A percentile compares a stretch with the other conserved stretches of the same genome.
Conservation (phyloP, 2,113 vertebrate species). For the Leucoraja erinaceus region DNA sequence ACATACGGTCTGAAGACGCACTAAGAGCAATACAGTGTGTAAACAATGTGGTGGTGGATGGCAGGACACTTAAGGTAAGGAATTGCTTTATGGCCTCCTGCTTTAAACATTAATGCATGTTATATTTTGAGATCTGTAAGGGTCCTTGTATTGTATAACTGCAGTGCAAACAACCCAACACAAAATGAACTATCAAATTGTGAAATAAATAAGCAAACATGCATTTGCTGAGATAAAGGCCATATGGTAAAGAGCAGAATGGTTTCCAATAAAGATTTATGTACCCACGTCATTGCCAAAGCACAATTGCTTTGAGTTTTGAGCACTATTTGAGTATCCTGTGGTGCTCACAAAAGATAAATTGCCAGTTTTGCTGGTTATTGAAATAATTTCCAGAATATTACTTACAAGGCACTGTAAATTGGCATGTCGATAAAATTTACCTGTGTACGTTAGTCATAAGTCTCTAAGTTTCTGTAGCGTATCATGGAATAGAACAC, state of each 20-base stretch:
- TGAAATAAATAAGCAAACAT: background rate
- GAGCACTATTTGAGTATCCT: background rate
- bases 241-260: background rate
- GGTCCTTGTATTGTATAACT: background rate
- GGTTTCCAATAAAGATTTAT: background rate
- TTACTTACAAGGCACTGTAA: background rate
- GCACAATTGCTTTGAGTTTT: background rate
- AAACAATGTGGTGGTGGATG: conserved; percentile 97
- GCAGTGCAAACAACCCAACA: background rate
- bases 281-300: background rate
- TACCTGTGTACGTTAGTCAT: background rate
- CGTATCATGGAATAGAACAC: background rate
- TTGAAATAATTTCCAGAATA: background rate
- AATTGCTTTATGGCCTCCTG: background rate
- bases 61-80: conserved; percentile 93
- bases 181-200: background rate
- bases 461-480: background rate
- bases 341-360: background rate
- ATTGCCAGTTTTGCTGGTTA: background rate
- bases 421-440: background rate
- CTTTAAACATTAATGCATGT: background rate
- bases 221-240: background rate
- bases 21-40: conserved; percentile 98
- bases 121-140: background rate
- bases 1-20: conserved; percentile 96